A percentile compares a stretch with the other conserved stretches of the same genome.
Conservation (phyloP, 2,113 vertebrate species). For the Lophochroa leadbeateri region DNA sequence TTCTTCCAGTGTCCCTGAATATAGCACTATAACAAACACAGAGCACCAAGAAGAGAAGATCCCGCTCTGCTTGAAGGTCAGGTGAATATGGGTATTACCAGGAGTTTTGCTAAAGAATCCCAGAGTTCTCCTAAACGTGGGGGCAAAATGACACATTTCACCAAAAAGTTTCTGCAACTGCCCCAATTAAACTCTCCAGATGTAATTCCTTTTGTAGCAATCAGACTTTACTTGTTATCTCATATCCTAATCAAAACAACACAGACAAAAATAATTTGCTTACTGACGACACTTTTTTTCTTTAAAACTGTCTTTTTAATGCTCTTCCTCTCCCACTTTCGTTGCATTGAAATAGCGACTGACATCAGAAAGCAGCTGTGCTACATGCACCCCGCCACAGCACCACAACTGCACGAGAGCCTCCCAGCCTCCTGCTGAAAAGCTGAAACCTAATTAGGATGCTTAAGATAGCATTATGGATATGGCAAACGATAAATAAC, state of each 20-base stretch:
- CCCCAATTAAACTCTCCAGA: conserved; percentile 65
- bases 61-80: not conserved
- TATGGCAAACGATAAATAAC: conserved; percentile 32
- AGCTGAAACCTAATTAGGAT: conserved; percentile 59
- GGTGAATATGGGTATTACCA: not conserved
- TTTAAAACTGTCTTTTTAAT: conserved; percentile 52
- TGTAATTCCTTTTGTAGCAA: conserved; percentile 71
- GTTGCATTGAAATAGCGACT: conserved; percentile 55
- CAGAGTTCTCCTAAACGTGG: not conserved
- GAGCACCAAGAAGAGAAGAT: not conserved
- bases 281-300: conserved; percentile 64
- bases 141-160: not conserved
- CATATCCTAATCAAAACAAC: conserved; percentile 70
- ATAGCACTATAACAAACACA: not conserved
- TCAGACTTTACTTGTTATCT: conserved; percentile 70
- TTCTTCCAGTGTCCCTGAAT: not conserved
- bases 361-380: conserved; percentile 73
- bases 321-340: conserved; percentile 66
- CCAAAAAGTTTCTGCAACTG: conserved; percentile 41
- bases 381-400: not conserved
- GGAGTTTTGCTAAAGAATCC: not conserved
- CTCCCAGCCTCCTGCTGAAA: conserved; percentile 25
- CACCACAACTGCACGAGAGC: conserved; percentile 59
- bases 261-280: conserved; percentile 70
- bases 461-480: conserved; percentile 56